phyloP scores from a whole-genome alignment of 2,113 vertebrate genomes.

The Natator depressus region DNA sequence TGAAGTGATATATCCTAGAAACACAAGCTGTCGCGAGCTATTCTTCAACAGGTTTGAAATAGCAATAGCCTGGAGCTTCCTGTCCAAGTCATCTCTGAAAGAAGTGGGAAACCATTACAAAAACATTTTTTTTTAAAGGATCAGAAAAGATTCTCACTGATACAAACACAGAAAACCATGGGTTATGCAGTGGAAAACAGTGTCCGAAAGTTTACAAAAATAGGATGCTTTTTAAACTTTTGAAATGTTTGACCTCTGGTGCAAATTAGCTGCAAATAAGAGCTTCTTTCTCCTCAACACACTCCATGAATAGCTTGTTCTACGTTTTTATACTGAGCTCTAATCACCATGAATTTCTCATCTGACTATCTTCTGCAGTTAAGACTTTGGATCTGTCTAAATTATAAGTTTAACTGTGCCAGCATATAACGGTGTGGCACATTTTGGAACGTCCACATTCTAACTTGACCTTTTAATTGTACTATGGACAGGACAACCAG shows the following conservation, averaged over 20 bases:
- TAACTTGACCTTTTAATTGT: background rate
- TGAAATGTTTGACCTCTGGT: background rate
- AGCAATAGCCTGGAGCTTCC: conserved; percentile 79
- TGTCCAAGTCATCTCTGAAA: conserved; percentile 81
- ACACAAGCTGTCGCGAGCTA: conserved; percentile 74
- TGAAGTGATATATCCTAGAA: conserved; percentile 81
- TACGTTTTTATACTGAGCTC: conserved; percentile 13
- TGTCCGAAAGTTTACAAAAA: background rate
- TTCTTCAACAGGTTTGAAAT: conserved; percentile 77
- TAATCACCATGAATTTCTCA: background rate
- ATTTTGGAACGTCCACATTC: background rate
- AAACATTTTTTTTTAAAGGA: background rate
- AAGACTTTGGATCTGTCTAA: background rate
- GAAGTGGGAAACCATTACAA: background rate
- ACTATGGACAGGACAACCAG: background rate
- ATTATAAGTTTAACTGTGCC: conserved; percentile 8
- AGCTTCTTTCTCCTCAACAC: background rate
- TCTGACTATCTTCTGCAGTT: background rate
- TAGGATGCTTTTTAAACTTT: background rate
- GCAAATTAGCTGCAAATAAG: background rate
- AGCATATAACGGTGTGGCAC: background rate
- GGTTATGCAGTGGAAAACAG: background rate
- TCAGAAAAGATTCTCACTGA: background rate
- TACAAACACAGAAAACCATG: background rate
- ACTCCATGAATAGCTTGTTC: background rate